phyloP scores from a whole-genome alignment of 1,140 invertebrate genomes.

The Portunus trituberculatus region DNA sequence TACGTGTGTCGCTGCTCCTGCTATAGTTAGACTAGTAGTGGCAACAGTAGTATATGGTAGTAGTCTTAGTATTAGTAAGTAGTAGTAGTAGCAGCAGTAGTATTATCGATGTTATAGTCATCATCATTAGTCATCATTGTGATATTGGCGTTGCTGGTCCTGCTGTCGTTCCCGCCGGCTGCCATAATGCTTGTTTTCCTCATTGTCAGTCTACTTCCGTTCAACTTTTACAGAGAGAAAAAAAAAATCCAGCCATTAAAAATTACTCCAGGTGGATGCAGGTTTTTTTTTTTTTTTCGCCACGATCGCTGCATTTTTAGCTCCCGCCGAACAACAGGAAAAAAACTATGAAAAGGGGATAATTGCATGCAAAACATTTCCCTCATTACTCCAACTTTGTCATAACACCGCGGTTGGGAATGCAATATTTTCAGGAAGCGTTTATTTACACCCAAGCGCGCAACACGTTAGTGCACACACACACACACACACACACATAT shows the following conservation, averaged over 20 bases:
- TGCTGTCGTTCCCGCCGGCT: too few relatives aligned
- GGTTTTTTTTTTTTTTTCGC: too few relatives aligned
- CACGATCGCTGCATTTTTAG: too few relatives aligned
- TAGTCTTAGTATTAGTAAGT: not conserved
- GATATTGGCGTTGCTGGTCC: too few relatives aligned
- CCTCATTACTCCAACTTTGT: not conserved
- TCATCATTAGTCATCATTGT: too few relatives aligned
- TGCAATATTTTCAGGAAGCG: not conserved
- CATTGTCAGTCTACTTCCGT: too few relatives aligned
- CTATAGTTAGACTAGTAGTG: not conserved
- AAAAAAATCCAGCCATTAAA: too few relatives aligned
- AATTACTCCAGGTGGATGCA: too few relatives aligned
- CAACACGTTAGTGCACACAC: not conserved
- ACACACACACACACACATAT: not conserved
- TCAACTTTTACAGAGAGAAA: too few relatives aligned
- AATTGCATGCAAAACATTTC: slow-evolving; percentile 11
- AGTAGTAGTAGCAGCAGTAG: not conserved
- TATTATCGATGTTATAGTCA: not conserved
- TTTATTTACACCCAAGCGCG: too few relatives aligned
- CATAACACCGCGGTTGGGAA: not conserved
- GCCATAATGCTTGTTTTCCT: too few relatives aligned
- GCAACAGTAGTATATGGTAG: not conserved
- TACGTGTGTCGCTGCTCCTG: not conserved
- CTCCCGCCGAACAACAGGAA: too few relatives aligned
- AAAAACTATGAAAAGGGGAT: not conserved